These are phyloP conservation scores for Erpornis zantholeuca DNA, from an alignment of 2,113 vertebrate genomes.

Conservation along the genomic window DNA sequence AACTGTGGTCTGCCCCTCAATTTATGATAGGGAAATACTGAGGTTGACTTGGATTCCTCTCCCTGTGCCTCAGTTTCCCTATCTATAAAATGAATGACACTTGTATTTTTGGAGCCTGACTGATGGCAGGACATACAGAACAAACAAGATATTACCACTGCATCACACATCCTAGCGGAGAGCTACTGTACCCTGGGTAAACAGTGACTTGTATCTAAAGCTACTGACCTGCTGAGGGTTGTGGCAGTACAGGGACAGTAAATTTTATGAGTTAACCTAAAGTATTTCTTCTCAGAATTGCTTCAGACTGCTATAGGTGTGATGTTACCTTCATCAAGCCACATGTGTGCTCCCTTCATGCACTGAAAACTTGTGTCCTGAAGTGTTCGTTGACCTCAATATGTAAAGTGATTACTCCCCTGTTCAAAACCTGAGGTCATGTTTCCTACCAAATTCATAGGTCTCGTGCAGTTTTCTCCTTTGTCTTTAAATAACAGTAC, in stretches of 20 bases:
- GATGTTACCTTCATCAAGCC: neutral
- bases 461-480: neutral
- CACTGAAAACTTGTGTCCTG: neutral
- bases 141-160: neutral
- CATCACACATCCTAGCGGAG: neutral
- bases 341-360: accelerated
- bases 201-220: neutral
- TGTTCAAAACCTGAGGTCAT: neutral
- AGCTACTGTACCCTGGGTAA: neutral
- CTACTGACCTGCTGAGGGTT: neutral
- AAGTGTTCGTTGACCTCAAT: neutral
- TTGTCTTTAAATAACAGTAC: neutral
- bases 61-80: neutral
- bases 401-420: neutral
- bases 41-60: neutral
- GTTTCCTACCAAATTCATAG: neutral
- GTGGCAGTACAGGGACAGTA: neutral
- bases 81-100: neutral
- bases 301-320: neutral
- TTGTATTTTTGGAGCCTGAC: neutral
- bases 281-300: neutral
- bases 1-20: neutral
- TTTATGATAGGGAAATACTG: neutral
- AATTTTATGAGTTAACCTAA: neutral
- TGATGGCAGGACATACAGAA: neutral